phyloP scores from a whole-genome alignment of 1,140 invertebrate species.

The Drosophila murphyi region DNA sequence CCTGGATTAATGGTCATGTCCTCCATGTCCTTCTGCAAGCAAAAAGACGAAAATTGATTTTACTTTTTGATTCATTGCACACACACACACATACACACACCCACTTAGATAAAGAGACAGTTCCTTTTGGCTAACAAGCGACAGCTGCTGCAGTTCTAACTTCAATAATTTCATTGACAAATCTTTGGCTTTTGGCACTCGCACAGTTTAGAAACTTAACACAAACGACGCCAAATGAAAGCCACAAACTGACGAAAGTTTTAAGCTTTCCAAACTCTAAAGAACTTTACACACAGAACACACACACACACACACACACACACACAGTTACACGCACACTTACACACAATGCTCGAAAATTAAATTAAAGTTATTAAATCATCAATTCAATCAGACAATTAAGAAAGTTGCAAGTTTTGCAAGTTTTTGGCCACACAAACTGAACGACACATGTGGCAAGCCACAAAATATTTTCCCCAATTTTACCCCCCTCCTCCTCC shows the following conservation, averaged over 20 bases:
- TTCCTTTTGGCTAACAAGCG: slow-evolving; percentile 4
- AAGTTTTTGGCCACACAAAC: slow-evolving; percentile 67
- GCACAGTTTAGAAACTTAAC: slow-evolving; percentile 53
- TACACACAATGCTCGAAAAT: slow-evolving; percentile 45
- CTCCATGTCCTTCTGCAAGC: slow-evolving; percentile 26
- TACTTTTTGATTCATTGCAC: slow-evolving; percentile 55
- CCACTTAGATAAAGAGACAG: not conserved
- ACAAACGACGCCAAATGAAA: slow-evolving; percentile 68
- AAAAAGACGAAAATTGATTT: slow-evolving; percentile 61
- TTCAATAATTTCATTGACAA: slow-evolving; percentile 53
- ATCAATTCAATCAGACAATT: slow-evolving; percentile 84
- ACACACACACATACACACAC: not conserved
- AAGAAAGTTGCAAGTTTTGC: slow-evolving; percentile 71
- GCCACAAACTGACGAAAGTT: slow-evolving; percentile 63
- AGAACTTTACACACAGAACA: slow-evolving; percentile 13
- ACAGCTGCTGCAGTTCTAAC: slow-evolving; percentile 37
- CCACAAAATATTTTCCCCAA: slow-evolving; percentile 10
- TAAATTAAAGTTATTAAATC: slow-evolving; percentile 84
- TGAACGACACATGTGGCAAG: slow-evolving; percentile 64
- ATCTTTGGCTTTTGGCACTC: slow-evolving; percentile 59
- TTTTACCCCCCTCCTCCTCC: not conserved
- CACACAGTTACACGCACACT: slow-evolving; percentile 13
- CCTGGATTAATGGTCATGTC: slow-evolving; percentile 66
- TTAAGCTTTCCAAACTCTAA: slow-evolving; percentile 37
- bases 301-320: slow-evolving; percentile 16